Evolutionary conservation across 2,113 vertebrate species (phyloP), one percentile per base, ranked within the genome.

Genomic region (Oryzias celebensis): DNA sequence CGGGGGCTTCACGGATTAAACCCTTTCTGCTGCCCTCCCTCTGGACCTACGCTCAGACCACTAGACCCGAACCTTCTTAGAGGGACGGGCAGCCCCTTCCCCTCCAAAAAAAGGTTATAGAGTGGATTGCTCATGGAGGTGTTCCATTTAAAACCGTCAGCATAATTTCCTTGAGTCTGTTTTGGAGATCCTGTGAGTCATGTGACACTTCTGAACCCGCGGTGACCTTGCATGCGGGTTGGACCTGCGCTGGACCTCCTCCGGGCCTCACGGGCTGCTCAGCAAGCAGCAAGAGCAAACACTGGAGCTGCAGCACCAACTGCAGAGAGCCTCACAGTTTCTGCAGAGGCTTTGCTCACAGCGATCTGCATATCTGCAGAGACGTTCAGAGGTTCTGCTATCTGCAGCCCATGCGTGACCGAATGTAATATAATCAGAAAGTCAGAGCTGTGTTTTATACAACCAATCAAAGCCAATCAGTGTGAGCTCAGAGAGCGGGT

Each of bases 391-490:
- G 58, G 58, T 48, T 75, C 71, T 64, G 65, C 60, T 85, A 76
- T 89, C 83, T 78, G 85, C 84, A 77, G 60, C 71, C 83, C 73
- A 73, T 80, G 78, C 84, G 62, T 84, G 81, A 85, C 84, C 58
- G 76, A 71, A 79, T 82, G 88, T 86, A 91, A 89, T 83, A 86
- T 87, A 92, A 92, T 91, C 90, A 92, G 89, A 90, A 89, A 90
- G 86, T 88, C 84, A 87, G 85, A 14, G 68, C 80, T 88, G 83
- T 88, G 78, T 83, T 90, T 91, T 91, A 89, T 89, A 90, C 90
- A 91, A 88, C 88, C 89, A 91, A 92, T 92, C 90, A 92, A 79
- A 84, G 85, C 85, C 83, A 90, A 91, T 91, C 88, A 85, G 85
- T 72, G 68, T 72, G 71, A 85, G 68, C 51, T 55, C 74, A 62